A percentile compares a stretch with the other conserved stretches of the same genome.
Conservation (phyloP, 1,140 invertebrate genomes). For the Anastrepha obliqua region DNA sequence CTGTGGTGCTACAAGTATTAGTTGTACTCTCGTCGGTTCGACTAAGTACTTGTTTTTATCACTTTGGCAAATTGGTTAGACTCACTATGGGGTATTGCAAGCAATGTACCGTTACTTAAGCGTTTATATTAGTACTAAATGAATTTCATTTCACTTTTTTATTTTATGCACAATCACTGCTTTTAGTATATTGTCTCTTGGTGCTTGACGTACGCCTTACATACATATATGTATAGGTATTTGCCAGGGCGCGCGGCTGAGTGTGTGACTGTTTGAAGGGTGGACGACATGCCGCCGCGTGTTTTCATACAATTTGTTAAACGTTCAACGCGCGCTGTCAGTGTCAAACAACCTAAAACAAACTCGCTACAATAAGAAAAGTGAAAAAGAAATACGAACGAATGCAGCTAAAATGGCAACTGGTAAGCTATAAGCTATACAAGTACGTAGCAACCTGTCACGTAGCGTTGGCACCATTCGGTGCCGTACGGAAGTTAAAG, state of each 20-base stretch:
- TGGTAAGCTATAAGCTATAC: background rate
- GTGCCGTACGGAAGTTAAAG: conserved; percentile 42
- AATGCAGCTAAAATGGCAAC: background rate
- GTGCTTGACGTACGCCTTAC: background rate
- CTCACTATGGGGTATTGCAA: background rate
- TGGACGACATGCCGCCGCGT: conserved; percentile 10
- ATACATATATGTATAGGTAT: too few species aligned
- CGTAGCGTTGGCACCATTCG: conserved; percentile 30
- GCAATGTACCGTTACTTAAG: conserved; percentile 17
- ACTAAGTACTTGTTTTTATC: background rate
- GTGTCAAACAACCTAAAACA: conserved; percentile 23
- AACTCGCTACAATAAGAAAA: background rate
- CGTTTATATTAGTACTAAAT: background rate
- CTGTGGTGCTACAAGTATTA: background rate
- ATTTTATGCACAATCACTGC: conserved; percentile 33
- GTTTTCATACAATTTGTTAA: conserved; percentile 43
- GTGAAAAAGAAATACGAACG: background rate
- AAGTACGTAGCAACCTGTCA: background rate
- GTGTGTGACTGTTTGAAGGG: background rate
- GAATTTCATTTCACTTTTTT: conserved; percentile 30
- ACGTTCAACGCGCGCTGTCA: conserved; percentile 46
- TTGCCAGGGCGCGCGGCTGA: background rate
- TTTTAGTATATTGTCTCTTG: background rate
- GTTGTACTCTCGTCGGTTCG: background rate
- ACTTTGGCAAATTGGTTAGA: conserved; percentile 21